Evolutionary conservation across 2,888 invertebrate species (phyloP), one percentile per base, ranked within the genome.

Genomic region (Osedax fenrisi): DNA sequence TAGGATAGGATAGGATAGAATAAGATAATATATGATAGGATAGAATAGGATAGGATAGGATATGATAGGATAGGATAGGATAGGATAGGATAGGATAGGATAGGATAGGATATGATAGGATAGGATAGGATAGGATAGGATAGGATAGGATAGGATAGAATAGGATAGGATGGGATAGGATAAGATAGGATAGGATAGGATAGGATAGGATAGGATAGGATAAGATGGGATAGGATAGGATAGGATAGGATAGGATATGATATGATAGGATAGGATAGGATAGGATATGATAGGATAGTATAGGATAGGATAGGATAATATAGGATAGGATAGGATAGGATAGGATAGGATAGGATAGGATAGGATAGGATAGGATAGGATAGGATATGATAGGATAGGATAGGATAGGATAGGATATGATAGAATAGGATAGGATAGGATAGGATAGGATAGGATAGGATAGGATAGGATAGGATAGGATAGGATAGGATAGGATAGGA

Each of bases 281-380:
- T 74, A 73, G 61, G 27, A 75, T 73, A 75, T 27, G 24, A 68
- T 75, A 73, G 61, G 41, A 68, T 66, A 73, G 69, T 24, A 68
- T 73, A 73, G 61, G 67, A 56, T 61, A 62, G 61, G 5, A 21
- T n/a, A 70, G 17, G 3, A 26, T 13, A 75, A 24, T 61, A 72
- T 72, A 72, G 24, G 59, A 72, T 72, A 74, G 64, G 25, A 25
- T 75, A 66, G 41, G 27, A 72, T 70, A 76, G 72, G 27, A 27
- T 74, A 76, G 59, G 27, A 71, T 71, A 76, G 64, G 23, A 72
- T 73, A 76, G 68, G 26, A 76, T 74, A 74, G 41, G 25, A 72
- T 75, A 75, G 26, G 27, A 62, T 73, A 75, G 66, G n/a, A 73
- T 75, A 75, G 69, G 27, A 75, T 73, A 75, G 69, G 27, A 73